Conservation (phyloP, 2,888 invertebrate genomes). For the Fissipunctia ypsillon region DNA sequence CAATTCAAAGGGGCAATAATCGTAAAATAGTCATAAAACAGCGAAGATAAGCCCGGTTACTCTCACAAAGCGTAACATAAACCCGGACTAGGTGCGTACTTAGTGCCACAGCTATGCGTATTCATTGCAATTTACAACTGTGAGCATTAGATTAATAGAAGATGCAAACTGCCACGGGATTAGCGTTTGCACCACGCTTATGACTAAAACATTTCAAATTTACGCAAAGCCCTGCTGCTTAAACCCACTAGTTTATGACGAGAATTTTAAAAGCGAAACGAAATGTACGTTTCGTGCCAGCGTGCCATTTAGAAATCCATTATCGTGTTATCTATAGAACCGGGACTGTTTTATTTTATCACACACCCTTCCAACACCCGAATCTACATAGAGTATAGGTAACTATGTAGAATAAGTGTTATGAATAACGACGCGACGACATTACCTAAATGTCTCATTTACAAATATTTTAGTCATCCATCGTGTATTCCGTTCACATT, state of each 20-base stretch:
- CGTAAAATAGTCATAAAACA: conserved; percentile 88
- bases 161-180: conserved; percentile 59
- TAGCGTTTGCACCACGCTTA: conserved; percentile 44
- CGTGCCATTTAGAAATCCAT: conserved; percentile 69
- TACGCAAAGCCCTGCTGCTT: conserved; percentile 45
- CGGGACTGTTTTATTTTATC: conserved; percentile 65
- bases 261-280: conserved; percentile 61
- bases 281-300: conserved; percentile 68
- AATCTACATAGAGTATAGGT: conserved; percentile 19
- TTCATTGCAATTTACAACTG: conserved; percentile 74
- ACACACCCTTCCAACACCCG: conserved; percentile 58
- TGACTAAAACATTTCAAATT: conserved; percentile 52
- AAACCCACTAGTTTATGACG: conserved; percentile 47
- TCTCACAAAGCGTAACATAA: conserved; percentile 81
- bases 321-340: conserved; percentile 69
- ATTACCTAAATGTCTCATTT: conserved; percentile 25
- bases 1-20: conserved; percentile 88
- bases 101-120: conserved; percentile 73
- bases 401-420: conserved; percentile 38
- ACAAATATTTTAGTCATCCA: conserved; percentile 10
- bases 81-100: conserved; percentile 75
- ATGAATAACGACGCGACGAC: conserved; percentile 27
- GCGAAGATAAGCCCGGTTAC: conserved; percentile 85
- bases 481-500: conserved; percentile 6
- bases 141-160: conserved; percentile 63